Percentiles rank a stretch among this genome's conserved stretches.
Evolutionary conservation across 2,113 vertebrate species (phyloP).

Genomic region (Andinoacara biseriatus): DNA sequence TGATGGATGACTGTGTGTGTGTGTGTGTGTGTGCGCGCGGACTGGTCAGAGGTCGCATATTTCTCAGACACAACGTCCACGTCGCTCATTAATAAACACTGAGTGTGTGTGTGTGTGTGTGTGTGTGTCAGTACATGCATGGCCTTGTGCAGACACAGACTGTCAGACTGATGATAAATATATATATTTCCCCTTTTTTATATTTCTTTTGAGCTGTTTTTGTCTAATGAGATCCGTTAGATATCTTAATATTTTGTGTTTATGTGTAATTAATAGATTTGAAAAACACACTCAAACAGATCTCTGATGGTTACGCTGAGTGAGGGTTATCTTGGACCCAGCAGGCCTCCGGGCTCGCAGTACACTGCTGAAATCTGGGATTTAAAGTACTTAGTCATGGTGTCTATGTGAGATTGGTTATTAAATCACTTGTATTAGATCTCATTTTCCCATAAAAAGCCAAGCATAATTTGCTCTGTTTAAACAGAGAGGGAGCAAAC

Average conservation of each 20-base stretch:
- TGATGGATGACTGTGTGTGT: constrained; percentile 35
- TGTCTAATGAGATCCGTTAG: background rate
- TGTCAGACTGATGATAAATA: background rate
- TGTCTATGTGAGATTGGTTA: background rate
- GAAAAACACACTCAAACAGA: background rate
- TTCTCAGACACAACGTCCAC: constrained; percentile 59
- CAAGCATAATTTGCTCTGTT: background rate
- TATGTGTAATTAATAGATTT: background rate
- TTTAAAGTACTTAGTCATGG: background rate
- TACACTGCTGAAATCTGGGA: background rate
- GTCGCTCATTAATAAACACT: constrained; percentile 59
- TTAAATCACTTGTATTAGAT: background rate
- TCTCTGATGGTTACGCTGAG: background rate
- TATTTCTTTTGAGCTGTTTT: background rate
- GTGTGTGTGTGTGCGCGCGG: constrained; percentile 21
- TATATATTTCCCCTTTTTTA: background rate
- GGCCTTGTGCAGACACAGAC: constrained; percentile 25
- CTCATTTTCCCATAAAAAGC: background rate
- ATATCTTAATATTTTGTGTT: background rate
- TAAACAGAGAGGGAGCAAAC: background rate
- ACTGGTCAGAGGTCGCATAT: constrained; percentile 55
- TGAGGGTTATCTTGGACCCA: background rate
- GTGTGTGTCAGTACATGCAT: constrained; percentile 11
- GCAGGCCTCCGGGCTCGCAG: background rate
- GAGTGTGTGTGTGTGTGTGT: constrained; percentile 31